A percentile compares a stretch with the other conserved stretches of the same genome.
phyloP scores from a whole-genome alignment of 2,888 invertebrate species.

The Platerodrilus igneus region DNA sequence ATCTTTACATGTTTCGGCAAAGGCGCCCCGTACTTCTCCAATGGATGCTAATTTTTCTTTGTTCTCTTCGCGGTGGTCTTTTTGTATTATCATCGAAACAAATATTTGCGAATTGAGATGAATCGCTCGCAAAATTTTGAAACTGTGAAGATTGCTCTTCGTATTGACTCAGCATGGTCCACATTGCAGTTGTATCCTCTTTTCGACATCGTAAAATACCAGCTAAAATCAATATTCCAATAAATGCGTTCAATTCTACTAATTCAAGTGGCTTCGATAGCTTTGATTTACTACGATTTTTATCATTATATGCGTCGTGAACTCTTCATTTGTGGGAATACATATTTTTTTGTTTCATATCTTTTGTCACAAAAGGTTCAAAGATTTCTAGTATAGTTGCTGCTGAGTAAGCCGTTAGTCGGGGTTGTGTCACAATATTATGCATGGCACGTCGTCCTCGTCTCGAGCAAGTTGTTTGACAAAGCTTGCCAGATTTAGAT shows the following conservation, averaged over 20 bases:
- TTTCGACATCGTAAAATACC: slow-evolving; percentile 8
- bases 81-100: slow-evolving; percentile 12
- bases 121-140: slow-evolving; percentile 9
- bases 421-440: no score
- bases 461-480: no score
- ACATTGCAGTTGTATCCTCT: slow-evolving; percentile 10
- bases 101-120: slow-evolving; percentile 4
- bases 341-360: slow-evolving; percentile 11
- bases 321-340: slow-evolving; percentile 7
- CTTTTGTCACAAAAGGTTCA: slow-evolving; percentile 7
- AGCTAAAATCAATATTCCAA: slow-evolving; percentile 1
- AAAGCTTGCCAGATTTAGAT: no score
- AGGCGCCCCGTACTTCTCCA: slow-evolving; percentile 1
- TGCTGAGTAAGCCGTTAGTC: no score
- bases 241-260: slow-evolving; percentile 6
- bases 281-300: not conserved
- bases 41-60: slow-evolving; percentile 9
- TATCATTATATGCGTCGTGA: slow-evolving; percentile 2
- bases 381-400: no score
- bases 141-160: slow-evolving; percentile 9
- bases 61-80: slow-evolving; percentile 1
- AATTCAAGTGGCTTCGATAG: not conserved
- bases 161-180: slow-evolving; percentile 7
- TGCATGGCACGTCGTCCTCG: no score
- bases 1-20: slow-evolving; percentile 4